Evolutionary conservation across 2,113 vertebrate species (phyloP), one percentile per base, ranked within the genome.

Genomic region (Periophthalmus modestus): DNA sequence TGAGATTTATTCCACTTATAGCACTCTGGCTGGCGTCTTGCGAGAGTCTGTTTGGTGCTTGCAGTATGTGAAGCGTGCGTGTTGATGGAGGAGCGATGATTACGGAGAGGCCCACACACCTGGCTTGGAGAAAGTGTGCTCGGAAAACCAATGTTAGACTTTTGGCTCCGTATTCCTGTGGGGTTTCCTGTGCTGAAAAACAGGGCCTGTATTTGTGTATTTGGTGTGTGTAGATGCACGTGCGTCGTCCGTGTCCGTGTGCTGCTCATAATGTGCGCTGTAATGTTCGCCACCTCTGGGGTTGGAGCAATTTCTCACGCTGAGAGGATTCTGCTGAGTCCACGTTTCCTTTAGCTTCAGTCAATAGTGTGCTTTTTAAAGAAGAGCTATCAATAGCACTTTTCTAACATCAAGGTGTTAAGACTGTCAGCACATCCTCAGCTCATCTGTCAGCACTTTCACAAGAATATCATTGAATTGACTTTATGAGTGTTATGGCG

Each of bases 351-450:
- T 65, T 75, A 13, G 57, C 55, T 82, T 71, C 59, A 72, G 87
- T 89, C 85, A 82, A 87, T 87, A 74, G 69, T 72, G 61, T 76
- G 72, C 72, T 80, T 84, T 86, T 79, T 77, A 86, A 83, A 80
- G 80, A 79, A 48, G 74, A 81, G 79, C 90, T 88, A 88, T 91
- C 89, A 91, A 86, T 91, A 88, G 89, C 81, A 75, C 78, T 92
- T 67, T 91, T 87, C 83, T 80, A 71, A 61, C 73, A 62, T 85
- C 74, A 72, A 71, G 69, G 77, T 79, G 86, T 80, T 74, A 58
- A 69, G 72, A 66, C 70, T 82, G 89, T 91, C 92, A 90, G 86
- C 89, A 80, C 70, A 76, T 83, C 73, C 75, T 52, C 39, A 43
- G 63, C 75, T 73, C 21, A 80, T 86, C 79, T 80, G 81, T 87